These are phyloP conservation scores for Brachionus angularis DNA, from an alignment of 1,140 invertebrate species.

Conservation along the genomic window DNA sequence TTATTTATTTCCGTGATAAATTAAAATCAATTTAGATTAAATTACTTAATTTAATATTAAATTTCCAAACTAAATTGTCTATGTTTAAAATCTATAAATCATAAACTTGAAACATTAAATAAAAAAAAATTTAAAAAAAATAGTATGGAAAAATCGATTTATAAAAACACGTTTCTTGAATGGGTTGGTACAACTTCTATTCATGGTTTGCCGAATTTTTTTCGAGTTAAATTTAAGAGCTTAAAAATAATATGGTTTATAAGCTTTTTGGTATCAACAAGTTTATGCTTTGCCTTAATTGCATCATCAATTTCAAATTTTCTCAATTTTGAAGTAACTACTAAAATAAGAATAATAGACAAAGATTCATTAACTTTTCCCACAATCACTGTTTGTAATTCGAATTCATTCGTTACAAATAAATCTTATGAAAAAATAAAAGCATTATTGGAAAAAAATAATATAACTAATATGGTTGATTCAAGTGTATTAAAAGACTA, in stretches of 20 bases:
- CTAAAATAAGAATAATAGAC: constrained; percentile 18
- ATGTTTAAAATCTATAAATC: no score
- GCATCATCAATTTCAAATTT: not conserved
- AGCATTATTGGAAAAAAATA: not conserved
- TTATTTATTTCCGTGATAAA: no score
- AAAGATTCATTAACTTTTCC: constrained; percentile 17
- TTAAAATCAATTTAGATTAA: no score
- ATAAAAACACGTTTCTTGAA: no score
- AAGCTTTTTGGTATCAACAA: not conserved
- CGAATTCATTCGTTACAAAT: not conserved
- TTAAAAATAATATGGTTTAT: constrained; percentile 17
- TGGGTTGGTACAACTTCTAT: constrained; percentile 1
- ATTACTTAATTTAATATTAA: no score
- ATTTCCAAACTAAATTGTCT: no score
- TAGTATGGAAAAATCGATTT: no score
- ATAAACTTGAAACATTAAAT: no score
- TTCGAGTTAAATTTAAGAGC: not conserved
- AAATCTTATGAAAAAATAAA: not conserved
- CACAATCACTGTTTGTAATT: constrained; percentile 25
- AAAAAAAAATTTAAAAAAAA: no score
- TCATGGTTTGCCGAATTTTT: constrained; percentile 27
- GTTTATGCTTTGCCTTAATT: not conserved
- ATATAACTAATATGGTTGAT: not conserved
- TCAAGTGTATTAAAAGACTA: not conserved
- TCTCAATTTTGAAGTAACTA: not conserved